Percentiles rank a stretch among this genome's conserved stretches.
phyloP scores from a whole-genome alignment of 2,888 invertebrate species.

The Rhopalosiphum nymphaeae region DNA sequence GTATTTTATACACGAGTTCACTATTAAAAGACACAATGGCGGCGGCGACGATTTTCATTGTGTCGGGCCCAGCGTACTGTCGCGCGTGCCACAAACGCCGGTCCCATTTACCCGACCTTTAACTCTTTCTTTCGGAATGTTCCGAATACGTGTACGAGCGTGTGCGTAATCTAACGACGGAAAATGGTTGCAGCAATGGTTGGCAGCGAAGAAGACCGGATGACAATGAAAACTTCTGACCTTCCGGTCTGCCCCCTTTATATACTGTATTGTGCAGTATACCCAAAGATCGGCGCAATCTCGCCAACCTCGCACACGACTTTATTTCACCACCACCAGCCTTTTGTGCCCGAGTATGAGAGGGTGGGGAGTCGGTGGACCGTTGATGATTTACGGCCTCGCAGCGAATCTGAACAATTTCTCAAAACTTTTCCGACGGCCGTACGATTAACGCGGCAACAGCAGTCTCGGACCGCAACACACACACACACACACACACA shows the following conservation, averaged over 20 bases:
- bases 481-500: not conserved
- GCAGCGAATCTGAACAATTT: not conserved
- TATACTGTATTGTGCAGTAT: conserved; percentile 2
- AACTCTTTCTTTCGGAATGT: not conserved
- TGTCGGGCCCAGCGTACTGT: not conserved
- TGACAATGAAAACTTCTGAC: conserved; percentile 37
- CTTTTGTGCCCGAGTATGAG: not conserved
- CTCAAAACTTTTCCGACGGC: conserved; percentile 28
- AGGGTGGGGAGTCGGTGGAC: not conserved
- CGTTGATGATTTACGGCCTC: conserved; percentile 17
- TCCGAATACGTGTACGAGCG: not conserved
- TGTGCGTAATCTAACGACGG: not conserved
- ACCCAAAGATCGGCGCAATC: not conserved
- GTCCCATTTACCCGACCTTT: not conserved
- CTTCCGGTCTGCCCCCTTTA: not conserved
- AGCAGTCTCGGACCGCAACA: not conserved
- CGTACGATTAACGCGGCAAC: not conserved
- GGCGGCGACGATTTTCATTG: not conserved
- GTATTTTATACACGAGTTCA: not conserved
- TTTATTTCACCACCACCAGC: not conserved
- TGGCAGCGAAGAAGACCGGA: not conserved
- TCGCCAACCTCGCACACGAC: not conserved
- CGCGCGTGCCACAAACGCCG: not conserved
- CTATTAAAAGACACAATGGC: not conserved
- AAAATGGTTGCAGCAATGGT: not conserved